Base-by-base conservation (phyloP, 2,113 vertebrate genomes). In the Stegostoma tigrinum region DNA sequence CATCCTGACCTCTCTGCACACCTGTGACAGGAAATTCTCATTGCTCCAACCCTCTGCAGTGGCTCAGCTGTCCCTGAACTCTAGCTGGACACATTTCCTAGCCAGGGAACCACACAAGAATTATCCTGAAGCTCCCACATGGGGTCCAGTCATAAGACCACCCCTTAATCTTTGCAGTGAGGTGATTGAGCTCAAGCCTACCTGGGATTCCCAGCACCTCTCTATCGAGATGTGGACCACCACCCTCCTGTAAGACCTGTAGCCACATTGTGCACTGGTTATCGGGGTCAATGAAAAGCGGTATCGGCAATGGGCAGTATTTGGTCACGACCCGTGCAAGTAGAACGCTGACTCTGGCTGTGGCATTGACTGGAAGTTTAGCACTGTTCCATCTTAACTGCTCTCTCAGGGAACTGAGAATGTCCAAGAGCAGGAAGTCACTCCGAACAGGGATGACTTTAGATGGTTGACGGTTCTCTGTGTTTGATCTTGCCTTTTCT, bases 261-360 rank as follows among this genome's bases (percentile, higher is more conserved):
- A 89, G n/a, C 96, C 96, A 97, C 12, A 96, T 95, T 72, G 96
- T 96, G 12, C 97, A 97, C 96, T 98, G 96, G 61, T 97, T 96
- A 95, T 97, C 96, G 0, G 96, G 97, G 95, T 98, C 97, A n/a
- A 97, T 96, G 95, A 98, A 96, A 91, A 99, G 97, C 93, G 97
- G 97, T 97, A 98, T 98, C 0, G 96, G 96, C 45, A 97, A 97
- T 5, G 96, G 96, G 30, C 93, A 96, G 24, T 75, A 38, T 5
- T 96, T 96, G 45, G 64, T 96, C 48, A 42, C 85, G 45, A 97
- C 97, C 96, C 96, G 97, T 30, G 98, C 96, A 61, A 98, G 95
- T 66, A 98, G 96, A 0, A 97, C 96, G 23, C 97, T 21, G 45
- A 97, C 96, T 64, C 97, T 97, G 48, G 96, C 96, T 10, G 96